Percentiles rank a stretch among this genome's conserved stretches.
phyloP scores from a whole-genome alignment of 2,797 vertebrate species.

The Mycteria americana region DNA sequence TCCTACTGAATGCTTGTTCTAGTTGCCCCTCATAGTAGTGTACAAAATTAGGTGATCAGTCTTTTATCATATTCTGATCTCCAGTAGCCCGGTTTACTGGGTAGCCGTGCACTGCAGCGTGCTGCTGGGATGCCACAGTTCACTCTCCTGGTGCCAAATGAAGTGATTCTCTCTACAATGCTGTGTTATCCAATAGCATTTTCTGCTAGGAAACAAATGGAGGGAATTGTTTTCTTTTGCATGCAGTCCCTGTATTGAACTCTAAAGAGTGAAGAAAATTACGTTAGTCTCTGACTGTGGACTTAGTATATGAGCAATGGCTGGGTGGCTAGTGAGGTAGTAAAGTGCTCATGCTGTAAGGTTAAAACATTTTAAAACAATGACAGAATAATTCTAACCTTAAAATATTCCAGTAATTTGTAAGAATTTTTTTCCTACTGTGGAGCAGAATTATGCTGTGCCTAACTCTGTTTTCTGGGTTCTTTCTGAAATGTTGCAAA shows the following conservation, averaged over 20 bases:
- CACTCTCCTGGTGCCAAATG: not conserved
- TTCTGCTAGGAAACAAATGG: not conserved
- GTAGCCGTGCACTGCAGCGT: accelerated
- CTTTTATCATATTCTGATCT: not conserved
- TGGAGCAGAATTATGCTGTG: not conserved
- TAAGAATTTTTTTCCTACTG: not conserved
- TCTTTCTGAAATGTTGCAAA: not conserved
- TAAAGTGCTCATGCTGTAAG: not conserved
- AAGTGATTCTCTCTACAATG: not conserved
- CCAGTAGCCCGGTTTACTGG: not conserved
- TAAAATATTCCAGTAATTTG: not conserved
- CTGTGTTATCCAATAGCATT: not conserved
- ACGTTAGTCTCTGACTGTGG: not conserved
- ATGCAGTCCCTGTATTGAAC: not conserved
- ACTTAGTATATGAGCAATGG: not conserved
- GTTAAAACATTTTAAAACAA: not conserved
- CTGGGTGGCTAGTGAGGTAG: not conserved
- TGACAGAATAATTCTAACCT: not conserved
- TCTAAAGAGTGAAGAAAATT: not conserved
- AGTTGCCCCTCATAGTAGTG: not conserved
- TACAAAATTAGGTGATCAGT: not conserved
- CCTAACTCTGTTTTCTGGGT: not conserved
- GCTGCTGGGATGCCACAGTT: not conserved
- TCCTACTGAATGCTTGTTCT: not conserved
- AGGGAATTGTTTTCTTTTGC: not conserved